Evolutionary conservation across 2,113 vertebrate genomes (phyloP), one percentile per base, ranked within the genome.

Genomic region (Origma solitaria): DNA sequence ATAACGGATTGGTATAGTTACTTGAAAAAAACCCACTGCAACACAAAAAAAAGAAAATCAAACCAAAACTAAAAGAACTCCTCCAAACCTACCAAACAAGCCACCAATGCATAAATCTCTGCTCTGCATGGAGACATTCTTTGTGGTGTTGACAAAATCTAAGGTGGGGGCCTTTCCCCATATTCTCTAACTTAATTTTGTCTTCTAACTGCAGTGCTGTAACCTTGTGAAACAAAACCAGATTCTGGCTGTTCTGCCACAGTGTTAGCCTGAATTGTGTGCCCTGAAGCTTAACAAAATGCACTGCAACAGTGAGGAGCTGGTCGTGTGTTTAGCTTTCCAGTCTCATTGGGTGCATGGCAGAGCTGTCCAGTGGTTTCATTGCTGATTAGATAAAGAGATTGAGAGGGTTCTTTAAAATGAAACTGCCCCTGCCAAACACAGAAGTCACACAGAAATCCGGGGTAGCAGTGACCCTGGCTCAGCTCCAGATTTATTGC

Each of bases 151-250:
- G 58, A 45, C 47, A 49, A 61, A 85, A 53, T 9, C 4, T 19
- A 17, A 45, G 33, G 6, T 77, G 28, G 5, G 3, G n/a, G 10
- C 6, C 0, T 25, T 1, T 1, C 11, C 27, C 12, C 2, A 9
- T 75, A 7, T 71, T 91, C 25, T 62, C 23, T 11, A 37, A 7
- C 27, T 68, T 54, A 22, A 10, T 65, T 15, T 70, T 72, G 53
- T 38, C 54, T 73, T 86, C 28, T 65, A 37, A 65, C 45, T 19
- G 5, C n/a, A 49, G 69, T 91, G n/a, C 37, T 45, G 14, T 87
- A 56, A 58, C 14, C 24, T 50, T 58, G 44, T n/a, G 53, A 93
- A 81, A 44, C 49, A 58, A 60, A 81, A 35, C 22, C 11, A 64
- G 44, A 44, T 87, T 84, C 49, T 79, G 57, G 16, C 21, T 87